Conservation (phyloP, 2,113 vertebrate species). For the Pterocles burchelli region DNA sequence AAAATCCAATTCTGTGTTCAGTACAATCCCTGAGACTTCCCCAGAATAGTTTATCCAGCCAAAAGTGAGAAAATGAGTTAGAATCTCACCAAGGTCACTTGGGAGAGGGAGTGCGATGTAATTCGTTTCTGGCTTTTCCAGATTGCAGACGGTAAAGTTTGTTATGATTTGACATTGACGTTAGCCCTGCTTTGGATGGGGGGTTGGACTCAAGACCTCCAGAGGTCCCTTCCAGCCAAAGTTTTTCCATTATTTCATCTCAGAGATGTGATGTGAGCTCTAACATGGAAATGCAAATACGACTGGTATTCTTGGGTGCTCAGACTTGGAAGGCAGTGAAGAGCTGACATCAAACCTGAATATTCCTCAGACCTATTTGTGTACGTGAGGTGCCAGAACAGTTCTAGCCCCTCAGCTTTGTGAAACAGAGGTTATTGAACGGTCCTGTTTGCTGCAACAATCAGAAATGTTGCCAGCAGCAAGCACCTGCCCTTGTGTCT, state of each 20-base stretch:
- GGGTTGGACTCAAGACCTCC: neutral
- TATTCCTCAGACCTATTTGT: neutral
- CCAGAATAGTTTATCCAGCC: neutral
- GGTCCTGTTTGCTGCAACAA: neutral
- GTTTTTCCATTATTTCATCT: neutral
- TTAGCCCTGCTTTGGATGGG: neutral
- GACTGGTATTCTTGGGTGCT: neutral
- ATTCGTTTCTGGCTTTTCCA: neutral
- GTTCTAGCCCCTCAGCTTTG: neutral
- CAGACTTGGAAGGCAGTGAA: neutral
- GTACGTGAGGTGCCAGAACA: neutral
- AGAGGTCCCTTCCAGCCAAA: neutral
- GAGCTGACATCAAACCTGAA: neutral
- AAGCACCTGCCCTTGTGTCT: neutral
- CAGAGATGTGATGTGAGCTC: neutral
- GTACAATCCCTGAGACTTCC: neutral
- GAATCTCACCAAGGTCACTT: neutral
- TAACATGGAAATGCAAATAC: neutral
- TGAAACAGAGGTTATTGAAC: neutral
- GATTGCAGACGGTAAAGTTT: neutral
- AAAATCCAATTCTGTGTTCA: neutral
- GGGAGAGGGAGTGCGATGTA: neutral
- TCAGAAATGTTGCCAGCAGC: neutral
- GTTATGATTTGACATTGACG: neutral
- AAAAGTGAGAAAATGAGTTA: neutral